Conservation (phyloP, 2,113 vertebrate genomes). For the Sinocyclocheilus anophthalmus region DNA sequence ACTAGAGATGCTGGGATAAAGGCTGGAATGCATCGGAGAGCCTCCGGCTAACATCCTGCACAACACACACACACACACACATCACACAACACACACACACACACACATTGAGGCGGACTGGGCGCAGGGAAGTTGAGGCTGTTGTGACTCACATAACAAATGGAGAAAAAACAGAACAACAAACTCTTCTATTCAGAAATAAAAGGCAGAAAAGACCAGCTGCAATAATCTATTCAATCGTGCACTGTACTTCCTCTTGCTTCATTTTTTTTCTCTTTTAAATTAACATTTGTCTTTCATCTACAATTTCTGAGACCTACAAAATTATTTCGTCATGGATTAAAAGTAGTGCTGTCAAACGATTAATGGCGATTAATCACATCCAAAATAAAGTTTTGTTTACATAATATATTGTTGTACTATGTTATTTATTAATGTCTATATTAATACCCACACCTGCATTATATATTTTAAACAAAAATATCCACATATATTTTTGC, state of each 20-base stretch:
- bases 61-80: too few relatives aligned
- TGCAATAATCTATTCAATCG: neutral
- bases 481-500: too few relatives aligned
- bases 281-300: neutral
- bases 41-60: slow-evolving; percentile 7
- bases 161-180: neutral
- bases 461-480: too few relatives aligned
- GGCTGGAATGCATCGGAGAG: slow-evolving; percentile 8
- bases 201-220: neutral
- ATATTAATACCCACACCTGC: too few relatives aligned
- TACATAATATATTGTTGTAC: too few relatives aligned
- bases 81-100: too few relatives aligned
- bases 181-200: neutral
- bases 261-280: neutral
- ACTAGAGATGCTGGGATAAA: neutral
- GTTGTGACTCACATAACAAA: slow-evolving; percentile 11
- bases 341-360: too few relatives aligned
- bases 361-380: too few relatives aligned
- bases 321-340: neutral
- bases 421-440: too few relatives aligned
- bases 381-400: too few relatives aligned
- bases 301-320: neutral
- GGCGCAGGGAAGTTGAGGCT: neutral
- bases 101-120: neutral
- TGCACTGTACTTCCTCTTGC: neutral